A percentile compares a stretch with the other conserved stretches of the same genome.
Evolutionary conservation across 64 coral and sea anemone genomes (phyloP).

Genomic region (Stichodactyla mertensii): DNA sequence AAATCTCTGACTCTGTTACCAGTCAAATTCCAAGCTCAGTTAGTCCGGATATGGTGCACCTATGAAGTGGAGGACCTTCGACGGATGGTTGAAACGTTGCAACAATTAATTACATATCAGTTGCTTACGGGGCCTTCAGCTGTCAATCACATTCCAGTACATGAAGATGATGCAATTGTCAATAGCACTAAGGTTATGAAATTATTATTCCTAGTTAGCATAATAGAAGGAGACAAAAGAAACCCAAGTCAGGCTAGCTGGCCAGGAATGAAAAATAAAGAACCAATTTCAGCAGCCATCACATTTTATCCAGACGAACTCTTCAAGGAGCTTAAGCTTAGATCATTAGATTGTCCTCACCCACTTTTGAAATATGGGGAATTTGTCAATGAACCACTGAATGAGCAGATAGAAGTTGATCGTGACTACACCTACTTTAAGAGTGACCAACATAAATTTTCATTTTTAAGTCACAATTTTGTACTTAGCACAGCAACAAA

Average conservation of each 20-base stretch:
- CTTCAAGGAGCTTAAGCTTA: conserved; percentile 52
- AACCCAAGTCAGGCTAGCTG: not conserved
- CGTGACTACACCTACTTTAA: conserved; percentile 88
- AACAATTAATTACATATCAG: conserved; percentile 88
- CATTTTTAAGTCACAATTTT: conserved; percentile 86
- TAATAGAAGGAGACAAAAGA: conserved; percentile 55
- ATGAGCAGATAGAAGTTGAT: conserved; percentile 95
- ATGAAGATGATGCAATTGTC: conserved; percentile 82
- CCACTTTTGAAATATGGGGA: conserved; percentile 75
- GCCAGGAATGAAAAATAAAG: conserved; percentile 6
- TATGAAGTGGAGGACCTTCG: conserved; percentile 56
- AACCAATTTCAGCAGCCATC: not conserved
- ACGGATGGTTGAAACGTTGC: conserved; percentile 86
- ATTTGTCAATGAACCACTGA: conserved; percentile 96
- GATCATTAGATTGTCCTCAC: conserved; percentile 59
- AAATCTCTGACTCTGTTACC: conserved; percentile 72
- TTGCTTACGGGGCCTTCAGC: conserved; percentile 78
- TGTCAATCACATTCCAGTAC: conserved; percentile 34
- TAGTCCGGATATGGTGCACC: conserved; percentile 68
- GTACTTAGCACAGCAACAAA: conserved; percentile 95
- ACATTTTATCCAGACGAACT: conserved; percentile 45
- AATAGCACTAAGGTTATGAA: conserved; percentile 75
- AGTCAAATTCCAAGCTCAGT: conserved; percentile 51
- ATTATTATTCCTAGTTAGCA: conserved; percentile 61
- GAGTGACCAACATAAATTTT: conserved; percentile 72